Evolutionary conservation across 2,797 vertebrate species (phyloP).

Genomic region (Otus scops): DNA sequence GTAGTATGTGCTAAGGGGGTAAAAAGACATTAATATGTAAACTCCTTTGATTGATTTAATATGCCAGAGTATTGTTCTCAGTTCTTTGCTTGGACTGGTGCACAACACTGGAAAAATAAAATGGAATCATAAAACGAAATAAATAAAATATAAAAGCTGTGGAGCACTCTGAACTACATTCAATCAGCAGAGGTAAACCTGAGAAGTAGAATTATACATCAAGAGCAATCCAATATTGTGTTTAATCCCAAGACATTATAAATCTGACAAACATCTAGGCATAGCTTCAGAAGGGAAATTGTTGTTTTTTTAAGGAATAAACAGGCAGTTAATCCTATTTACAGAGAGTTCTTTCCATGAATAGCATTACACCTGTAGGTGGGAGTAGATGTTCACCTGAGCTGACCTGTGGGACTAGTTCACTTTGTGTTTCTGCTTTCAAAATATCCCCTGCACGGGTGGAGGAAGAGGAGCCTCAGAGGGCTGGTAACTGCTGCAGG

Average conservation of each 20-base stretch:
- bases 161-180: background rate
- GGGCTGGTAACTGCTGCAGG: background rate
- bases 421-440: background rate
- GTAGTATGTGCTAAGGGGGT: background rate
- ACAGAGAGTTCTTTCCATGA: background rate
- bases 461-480: background rate
- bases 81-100: background rate
- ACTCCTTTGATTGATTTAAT: conserved; percentile 29
- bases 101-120: conserved; percentile 10
- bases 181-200: background rate
- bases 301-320: background rate
- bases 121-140: conserved; percentile 40
- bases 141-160: conserved; percentile 44
- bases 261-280: background rate
- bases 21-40: background rate
- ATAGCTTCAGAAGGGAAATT: background rate
- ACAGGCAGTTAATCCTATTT: background rate
- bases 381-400: background rate
- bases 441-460: background rate
- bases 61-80: background rate
- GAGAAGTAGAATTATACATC: conserved; percentile 38
- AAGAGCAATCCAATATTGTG: background rate
- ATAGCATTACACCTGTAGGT: background rate
- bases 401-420: background rate
- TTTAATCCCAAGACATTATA: background rate